Base-by-base conservation (phyloP, 2,113 vertebrate genomes). In the Onychostoma macrolepis region DNA sequence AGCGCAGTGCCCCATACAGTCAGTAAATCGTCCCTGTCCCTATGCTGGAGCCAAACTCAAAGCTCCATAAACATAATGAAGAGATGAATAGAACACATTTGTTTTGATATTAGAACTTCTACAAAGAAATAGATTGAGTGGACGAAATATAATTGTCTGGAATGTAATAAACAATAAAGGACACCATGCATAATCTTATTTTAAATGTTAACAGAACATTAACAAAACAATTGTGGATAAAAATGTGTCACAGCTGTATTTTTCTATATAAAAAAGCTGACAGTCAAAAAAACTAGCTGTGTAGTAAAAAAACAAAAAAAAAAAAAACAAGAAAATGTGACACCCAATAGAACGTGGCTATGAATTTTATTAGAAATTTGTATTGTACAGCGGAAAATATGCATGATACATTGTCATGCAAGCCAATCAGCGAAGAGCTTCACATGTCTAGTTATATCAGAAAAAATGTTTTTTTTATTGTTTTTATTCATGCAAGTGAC, bases 1-100 rank as follows among this genome's bases (percentile, higher is more conserved):
- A 85, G 84, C 71, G 13, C 83, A 81, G 56, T 85, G 67, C 82
- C 58, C 50, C 63, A 58, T 48, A 81, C 76, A 80, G 24, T 36
- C 82, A 82, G 45, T 83, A 89, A 89, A 89, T 87, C 83, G 63
- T 75, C 86, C 36, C 28, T 82, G 69, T 80, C 74, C 45, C 50
- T 63, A 78, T 38, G 83, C 38, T 28, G 67, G 36, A 87, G 83
- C 71, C 83, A 89, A 61, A 78, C 84, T 75, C 67, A 77, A 80
- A 87, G 81, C 85, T 85, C 69, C 65, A 19, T 79, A 71, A 80
- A 65, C 72, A 83, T 75, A 80, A 63, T 81, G 75, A 85, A 78
- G 26, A 15, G 74, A 86, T 72, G 19, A 88, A 58, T 4, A 56
- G 11, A 74, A 67, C 10, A 10, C 36, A 43, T 63, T 50, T 80